Percentiles rank a stretch among this genome's conserved stretches.
These are phyloP conservation scores for Cacatua alba DNA, from an alignment of 2,113 vertebrate genomes.

Conservation along the genomic window DNA sequence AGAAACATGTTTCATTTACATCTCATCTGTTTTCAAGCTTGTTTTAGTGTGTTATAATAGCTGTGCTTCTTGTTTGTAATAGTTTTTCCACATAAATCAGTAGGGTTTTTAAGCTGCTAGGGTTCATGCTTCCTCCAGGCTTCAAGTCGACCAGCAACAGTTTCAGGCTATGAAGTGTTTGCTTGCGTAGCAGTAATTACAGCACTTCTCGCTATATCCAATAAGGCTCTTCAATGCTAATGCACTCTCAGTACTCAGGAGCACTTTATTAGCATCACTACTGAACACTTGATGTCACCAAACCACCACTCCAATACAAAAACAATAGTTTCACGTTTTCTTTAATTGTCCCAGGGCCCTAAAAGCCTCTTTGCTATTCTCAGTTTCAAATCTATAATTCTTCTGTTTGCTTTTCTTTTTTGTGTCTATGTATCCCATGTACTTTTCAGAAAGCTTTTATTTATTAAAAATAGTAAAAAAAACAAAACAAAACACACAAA, in stretches of 20 bases:
- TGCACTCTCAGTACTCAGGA: neutral
- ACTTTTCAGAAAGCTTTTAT: neutral
- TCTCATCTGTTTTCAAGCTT: neutral
- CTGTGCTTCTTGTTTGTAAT: neutral
- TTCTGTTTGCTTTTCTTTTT: neutral
- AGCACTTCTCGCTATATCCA: neutral
- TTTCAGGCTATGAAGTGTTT: neutral
- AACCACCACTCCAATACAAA: neutral
- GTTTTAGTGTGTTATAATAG: neutral
- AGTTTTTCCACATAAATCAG: neutral
- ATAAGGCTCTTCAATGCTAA: neutral
- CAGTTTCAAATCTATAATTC: neutral
- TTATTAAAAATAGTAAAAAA: neutral
- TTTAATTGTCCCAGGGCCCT: neutral
- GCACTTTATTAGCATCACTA: neutral
- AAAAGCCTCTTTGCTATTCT: neutral
- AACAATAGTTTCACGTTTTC: neutral
- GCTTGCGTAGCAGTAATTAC: neutral
- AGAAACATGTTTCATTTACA: neutral
- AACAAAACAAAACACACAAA: neutral
- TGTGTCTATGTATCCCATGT: neutral
- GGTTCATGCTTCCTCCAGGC: neutral
- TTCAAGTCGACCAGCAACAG: fast-evolving
- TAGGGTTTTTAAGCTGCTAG: neutral
- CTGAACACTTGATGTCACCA: neutral